phyloP scores from a whole-genome alignment of 2,888 invertebrate genomes.

The Rhodophaea formosa region DNA sequence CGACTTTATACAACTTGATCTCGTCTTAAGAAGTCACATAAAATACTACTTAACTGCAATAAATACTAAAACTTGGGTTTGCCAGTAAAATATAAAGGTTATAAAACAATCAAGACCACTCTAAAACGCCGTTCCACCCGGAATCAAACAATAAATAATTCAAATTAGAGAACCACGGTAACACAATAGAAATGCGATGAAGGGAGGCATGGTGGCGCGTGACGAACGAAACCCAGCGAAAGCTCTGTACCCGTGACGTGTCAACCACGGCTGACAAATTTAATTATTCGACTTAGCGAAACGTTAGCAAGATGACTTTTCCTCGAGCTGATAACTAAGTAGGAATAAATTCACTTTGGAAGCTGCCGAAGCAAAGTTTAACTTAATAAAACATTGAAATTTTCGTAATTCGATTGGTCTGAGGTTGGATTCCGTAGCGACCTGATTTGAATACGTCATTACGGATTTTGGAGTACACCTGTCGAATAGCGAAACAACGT shows the following conservation, averaged over 20 bases:
- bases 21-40: neutral
- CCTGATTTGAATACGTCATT: slow-evolving; percentile 77
- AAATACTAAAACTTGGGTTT: neutral
- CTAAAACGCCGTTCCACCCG: slow-evolving; percentile 49
- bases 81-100: slow-evolving; percentile 15
- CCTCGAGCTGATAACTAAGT: slow-evolving; percentile 77
- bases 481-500: slow-evolving; percentile 21
- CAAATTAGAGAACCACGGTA: slow-evolving; percentile 73
- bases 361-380: slow-evolving; percentile 78
- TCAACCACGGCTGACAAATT: slow-evolving; percentile 79
- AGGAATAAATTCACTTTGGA: slow-evolving; percentile 79
- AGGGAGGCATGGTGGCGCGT: slow-evolving; percentile 57
- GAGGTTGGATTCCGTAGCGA: slow-evolving; percentile 64
- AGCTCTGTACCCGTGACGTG: slow-evolving; percentile 48
- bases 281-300: slow-evolving; percentile 80
- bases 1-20: slow-evolving; percentile 9
- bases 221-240: slow-evolving; percentile 70
- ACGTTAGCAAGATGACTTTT: slow-evolving; percentile 79
- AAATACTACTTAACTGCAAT: too few species aligned
- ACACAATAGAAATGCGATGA: slow-evolving; percentile 57
- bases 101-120: slow-evolving; percentile 28
- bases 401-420: slow-evolving; percentile 72
- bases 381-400: slow-evolving; percentile 80
- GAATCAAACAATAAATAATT: slow-evolving; percentile 79
- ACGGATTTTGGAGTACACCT: slow-evolving; percentile 53